These are phyloP conservation scores for Pogoniulus pusillus DNA, from an alignment of 2,797 vertebrate genomes.

Conservation along the genomic window DNA sequence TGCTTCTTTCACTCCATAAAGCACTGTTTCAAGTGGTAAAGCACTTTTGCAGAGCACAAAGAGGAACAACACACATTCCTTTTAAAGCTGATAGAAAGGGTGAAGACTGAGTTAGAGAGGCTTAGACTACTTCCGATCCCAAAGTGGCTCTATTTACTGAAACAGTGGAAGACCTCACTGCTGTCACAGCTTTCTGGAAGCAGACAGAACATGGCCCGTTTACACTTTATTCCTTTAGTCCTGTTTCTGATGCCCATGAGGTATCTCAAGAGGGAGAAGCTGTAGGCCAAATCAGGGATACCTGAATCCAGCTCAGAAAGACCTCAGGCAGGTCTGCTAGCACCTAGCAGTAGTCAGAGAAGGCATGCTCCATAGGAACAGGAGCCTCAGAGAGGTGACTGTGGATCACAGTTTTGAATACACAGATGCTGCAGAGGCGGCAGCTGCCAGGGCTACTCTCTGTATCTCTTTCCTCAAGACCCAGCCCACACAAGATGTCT, in stretches of 20 bases:
- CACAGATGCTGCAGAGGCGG: not conserved
- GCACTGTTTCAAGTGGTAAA: not conserved
- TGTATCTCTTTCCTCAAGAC: accelerated
- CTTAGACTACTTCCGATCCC: not conserved
- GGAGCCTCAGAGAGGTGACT: not conserved
- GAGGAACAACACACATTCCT: not conserved
- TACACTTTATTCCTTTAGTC: not conserved
- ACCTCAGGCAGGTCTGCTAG: not conserved
- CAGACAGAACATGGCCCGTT: not conserved
- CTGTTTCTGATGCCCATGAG: not conserved
- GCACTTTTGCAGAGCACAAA: accelerated
- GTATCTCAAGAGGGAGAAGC: not conserved
- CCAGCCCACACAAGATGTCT: not conserved
- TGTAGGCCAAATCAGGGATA: not conserved
- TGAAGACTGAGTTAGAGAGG: not conserved
- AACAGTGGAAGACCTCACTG: not conserved
- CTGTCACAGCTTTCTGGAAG: not conserved
- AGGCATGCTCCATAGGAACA: too few species aligned
- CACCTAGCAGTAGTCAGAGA: not conserved
- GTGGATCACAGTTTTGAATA: not conserved
- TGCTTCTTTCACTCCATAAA: not conserved
- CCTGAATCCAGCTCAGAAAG: not conserved
- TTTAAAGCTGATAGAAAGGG: not conserved
- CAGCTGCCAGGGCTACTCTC: not conserved
- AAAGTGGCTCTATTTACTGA: not conserved